Percentiles rank a stretch among this genome's conserved stretches.
phyloP scores from a whole-genome alignment of 2,113 vertebrate genomes.

The Urocynchramus pylzowi region DNA sequence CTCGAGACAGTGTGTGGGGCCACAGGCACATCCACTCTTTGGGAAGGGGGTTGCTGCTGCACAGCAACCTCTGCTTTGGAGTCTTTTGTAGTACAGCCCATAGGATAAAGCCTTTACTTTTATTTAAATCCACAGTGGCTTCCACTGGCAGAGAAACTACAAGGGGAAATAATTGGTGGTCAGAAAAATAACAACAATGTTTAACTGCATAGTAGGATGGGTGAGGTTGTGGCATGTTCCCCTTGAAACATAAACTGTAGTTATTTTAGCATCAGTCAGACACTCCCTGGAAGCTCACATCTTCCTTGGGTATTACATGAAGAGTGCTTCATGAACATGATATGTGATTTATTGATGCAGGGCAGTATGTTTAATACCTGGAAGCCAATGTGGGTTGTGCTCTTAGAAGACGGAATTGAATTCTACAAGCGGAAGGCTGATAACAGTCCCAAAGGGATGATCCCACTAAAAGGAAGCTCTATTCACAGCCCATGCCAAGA shows the following conservation, averaged over 20 bases:
- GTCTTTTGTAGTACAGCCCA: neutral
- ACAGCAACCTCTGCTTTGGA: neutral
- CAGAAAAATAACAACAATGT: neutral
- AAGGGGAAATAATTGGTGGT: neutral
- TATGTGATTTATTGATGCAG: conserved; percentile 58
- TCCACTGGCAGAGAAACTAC: neutral
- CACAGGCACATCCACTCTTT: neutral
- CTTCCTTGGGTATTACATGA: neutral
- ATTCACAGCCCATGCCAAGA: conserved; percentile 88
- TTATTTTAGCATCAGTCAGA: neutral
- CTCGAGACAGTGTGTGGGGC: neutral
- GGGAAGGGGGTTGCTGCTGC: neutral
- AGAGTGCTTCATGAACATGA: neutral
- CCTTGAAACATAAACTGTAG: neutral
- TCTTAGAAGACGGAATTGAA: conserved; percentile 91
- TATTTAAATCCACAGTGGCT: neutral
- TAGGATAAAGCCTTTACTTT: neutral
- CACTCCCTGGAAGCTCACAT: neutral
- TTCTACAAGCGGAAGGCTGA: conserved; percentile 94
- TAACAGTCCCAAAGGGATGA: conserved; percentile 90
- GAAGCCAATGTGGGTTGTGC: conserved; percentile 91
- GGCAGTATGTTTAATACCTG: conserved; percentile 90
- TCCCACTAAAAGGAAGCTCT: conserved; percentile 86
- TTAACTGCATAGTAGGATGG: neutral
- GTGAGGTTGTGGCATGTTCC: neutral